Conservation (phyloP, 2,888 invertebrate species). For the Cryptocephalus moraei region DNA sequence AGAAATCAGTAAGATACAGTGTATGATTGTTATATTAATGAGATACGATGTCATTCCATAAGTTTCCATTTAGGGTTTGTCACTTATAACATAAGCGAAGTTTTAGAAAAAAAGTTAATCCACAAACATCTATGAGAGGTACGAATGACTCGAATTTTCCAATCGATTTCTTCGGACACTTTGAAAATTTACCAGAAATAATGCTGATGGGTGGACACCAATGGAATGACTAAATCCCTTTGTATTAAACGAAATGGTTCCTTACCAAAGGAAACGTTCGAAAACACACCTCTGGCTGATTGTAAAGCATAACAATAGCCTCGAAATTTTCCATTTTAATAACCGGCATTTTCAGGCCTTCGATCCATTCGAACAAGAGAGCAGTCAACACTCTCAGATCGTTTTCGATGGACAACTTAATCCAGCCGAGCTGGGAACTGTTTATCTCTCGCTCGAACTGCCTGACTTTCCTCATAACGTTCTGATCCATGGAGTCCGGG, state of each 20-base stretch:
- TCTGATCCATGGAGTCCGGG: slow-evolving; percentile 46
- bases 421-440: slow-evolving; percentile 54
- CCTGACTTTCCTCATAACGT: slow-evolving; percentile 43
- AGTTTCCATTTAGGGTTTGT: no score
- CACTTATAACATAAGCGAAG: no score
- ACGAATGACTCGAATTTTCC: no score
- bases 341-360: slow-evolving; percentile 58
- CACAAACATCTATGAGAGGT: no score
- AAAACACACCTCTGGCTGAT: slow-evolving; percentile 52
- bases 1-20: no score
- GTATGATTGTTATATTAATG: no score
- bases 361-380: slow-evolving; percentile 67
- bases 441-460: slow-evolving; percentile 54
- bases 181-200: no score
- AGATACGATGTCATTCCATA: no score
- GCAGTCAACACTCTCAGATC: slow-evolving; percentile 50
- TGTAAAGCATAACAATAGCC: slow-evolving; percentile 51
- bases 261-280: slow-evolving; percentile 45
- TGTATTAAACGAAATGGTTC: background rate
- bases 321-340: slow-evolving; percentile 57
- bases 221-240: no score
- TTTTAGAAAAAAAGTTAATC: no score
- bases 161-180: no score
- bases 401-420: slow-evolving; percentile 53
- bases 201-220: no score